Percentiles rank a stretch among this genome's conserved stretches.
These are phyloP conservation scores for Drosophila mercatorum DNA, from an alignment of 2,888 invertebrate species.

Conservation along the genomic window DNA sequence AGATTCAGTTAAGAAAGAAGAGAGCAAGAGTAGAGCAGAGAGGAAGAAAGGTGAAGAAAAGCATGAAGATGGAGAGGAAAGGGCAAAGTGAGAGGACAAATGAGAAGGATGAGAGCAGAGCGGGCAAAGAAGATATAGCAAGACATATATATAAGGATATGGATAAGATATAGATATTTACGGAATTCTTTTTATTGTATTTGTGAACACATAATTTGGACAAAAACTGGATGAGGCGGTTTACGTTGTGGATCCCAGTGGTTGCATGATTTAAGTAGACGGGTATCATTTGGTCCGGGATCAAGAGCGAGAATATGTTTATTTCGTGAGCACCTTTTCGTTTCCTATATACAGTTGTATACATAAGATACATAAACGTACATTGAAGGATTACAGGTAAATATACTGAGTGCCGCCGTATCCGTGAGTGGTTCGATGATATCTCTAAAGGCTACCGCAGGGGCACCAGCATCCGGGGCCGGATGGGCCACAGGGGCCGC, in stretches of 20 bases:
- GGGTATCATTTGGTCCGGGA: background rate
- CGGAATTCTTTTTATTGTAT: background rate
- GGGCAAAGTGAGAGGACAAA: too few relatives aligned
- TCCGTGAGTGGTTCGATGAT: background rate
- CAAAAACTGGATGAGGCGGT: background rate
- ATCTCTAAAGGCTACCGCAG: slow-evolving; percentile 11
- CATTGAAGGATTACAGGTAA: slow-evolving; percentile 14
- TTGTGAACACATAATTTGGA: background rate
- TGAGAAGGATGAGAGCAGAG: too few relatives aligned
- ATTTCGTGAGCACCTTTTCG: slow-evolving; percentile 11
- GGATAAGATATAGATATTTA: too few relatives aligned
- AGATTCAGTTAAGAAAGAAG: background rate
- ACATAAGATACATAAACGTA: slow-evolving; percentile 9
- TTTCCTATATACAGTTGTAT: slow-evolving; percentile 6
- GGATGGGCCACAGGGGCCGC: background rate
- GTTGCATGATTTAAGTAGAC: background rate
- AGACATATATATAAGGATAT: too few relatives aligned
- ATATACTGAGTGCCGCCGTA: background rate
- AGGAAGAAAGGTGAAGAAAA: too few relatives aligned
- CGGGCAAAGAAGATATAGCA: too few relatives aligned
- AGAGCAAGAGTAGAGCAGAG: background rate
- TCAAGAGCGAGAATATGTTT: slow-evolving; percentile 5
- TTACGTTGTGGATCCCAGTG: background rate
- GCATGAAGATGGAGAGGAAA: too few relatives aligned
- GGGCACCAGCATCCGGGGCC: slow-evolving; percentile 8